Evolutionary conservation across 1,140 invertebrate species (phyloP).

Genomic region (Proctacanthus coquilletti): DNA sequence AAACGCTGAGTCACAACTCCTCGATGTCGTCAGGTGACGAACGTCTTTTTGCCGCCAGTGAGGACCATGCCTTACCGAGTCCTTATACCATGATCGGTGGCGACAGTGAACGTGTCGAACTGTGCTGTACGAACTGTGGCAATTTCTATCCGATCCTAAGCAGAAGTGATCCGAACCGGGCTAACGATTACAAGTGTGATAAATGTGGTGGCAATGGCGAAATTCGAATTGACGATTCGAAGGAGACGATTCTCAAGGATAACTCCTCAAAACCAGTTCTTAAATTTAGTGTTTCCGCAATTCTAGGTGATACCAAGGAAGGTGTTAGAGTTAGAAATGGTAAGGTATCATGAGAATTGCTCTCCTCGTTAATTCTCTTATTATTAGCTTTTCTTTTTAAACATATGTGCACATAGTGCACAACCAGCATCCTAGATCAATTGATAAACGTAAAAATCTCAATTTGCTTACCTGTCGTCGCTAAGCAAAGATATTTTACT

Average conservation of each 20-base stretch:
- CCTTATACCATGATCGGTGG: slow-evolving; percentile 3
- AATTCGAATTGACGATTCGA: slow-evolving; percentile 12
- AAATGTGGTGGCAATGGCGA: slow-evolving; percentile 21
- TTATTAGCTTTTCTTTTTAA: too few species aligned
- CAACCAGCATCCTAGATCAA: too few species aligned
- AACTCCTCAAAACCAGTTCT: slow-evolving; percentile 53
- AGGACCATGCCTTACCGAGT: neutral
- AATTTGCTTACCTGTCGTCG: too few species aligned
- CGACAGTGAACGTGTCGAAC: slow-evolving; percentile 8
- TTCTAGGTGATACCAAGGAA: slow-evolving; percentile 47
- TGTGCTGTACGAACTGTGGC: slow-evolving; percentile 13
- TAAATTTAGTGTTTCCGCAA: slow-evolving; percentile 86
- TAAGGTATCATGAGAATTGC: too few species aligned
- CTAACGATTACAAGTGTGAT: slow-evolving; percentile 27
- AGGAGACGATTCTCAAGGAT: slow-evolving; percentile 25
- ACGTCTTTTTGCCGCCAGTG: neutral
- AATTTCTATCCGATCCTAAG: slow-evolving; percentile 6
- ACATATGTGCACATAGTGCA: too few species aligned
- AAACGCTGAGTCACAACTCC: slow-evolving; percentile 17
- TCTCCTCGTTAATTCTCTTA: too few species aligned
- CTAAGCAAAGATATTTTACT: too few species aligned
- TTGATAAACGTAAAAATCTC: too few species aligned
- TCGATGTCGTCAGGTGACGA: slow-evolving; percentile 7
- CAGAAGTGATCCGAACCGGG: slow-evolving; percentile 13
- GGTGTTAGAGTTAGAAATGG: slow-evolving; percentile 30